Evolutionary conservation across 2,797 vertebrate species (phyloP).

Genomic region (Mastacembelus armatus): DNA sequence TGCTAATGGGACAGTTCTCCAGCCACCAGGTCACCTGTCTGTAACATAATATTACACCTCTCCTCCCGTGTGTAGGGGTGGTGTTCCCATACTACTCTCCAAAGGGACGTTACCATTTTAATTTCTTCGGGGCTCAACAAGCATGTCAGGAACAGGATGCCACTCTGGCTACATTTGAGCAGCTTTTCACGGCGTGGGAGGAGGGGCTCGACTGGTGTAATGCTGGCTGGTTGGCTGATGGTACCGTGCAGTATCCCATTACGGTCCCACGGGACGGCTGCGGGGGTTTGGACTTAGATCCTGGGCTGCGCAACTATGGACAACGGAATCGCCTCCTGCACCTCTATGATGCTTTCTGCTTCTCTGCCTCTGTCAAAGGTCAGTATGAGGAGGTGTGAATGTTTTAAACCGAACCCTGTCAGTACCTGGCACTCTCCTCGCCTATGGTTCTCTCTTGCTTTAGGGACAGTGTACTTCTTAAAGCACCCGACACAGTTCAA

Average conservation of each 20-base stretch:
- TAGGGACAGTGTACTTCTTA: slow-evolving; percentile 91
- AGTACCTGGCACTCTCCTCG: not conserved
- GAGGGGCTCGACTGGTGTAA: slow-evolving; percentile 96
- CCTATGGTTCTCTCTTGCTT: slow-evolving; percentile 5
- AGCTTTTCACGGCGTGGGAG: slow-evolving; percentile 91
- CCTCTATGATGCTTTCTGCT: slow-evolving; percentile 93
- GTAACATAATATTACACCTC: too few species aligned
- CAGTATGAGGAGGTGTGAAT: slow-evolving; percentile 26
- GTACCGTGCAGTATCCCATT: slow-evolving; percentile 93
- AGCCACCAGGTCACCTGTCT: too few species aligned
- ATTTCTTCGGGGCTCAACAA: slow-evolving; percentile 86
- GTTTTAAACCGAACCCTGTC: not conserved
- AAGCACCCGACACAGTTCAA: slow-evolving; percentile 79
- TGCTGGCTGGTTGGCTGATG: slow-evolving; percentile 92
- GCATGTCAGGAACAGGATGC: slow-evolving; percentile 88
- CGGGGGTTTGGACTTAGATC: slow-evolving; percentile 83
- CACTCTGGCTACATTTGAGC: slow-evolving; percentile 89
- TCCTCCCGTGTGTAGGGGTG: slow-evolving; percentile 80
- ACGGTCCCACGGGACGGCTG: slow-evolving; percentile 86
- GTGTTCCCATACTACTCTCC: slow-evolving; percentile 92
- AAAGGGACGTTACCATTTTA: slow-evolving; percentile 89
- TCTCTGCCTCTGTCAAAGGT: slow-evolving; percentile 88
- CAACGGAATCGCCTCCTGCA: slow-evolving; percentile 82
- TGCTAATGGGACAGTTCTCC: too few species aligned
- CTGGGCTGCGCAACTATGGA: slow-evolving; percentile 92